phyloP scores from a whole-genome alignment of 1,140 invertebrate species.

The Samia ricini region DNA sequence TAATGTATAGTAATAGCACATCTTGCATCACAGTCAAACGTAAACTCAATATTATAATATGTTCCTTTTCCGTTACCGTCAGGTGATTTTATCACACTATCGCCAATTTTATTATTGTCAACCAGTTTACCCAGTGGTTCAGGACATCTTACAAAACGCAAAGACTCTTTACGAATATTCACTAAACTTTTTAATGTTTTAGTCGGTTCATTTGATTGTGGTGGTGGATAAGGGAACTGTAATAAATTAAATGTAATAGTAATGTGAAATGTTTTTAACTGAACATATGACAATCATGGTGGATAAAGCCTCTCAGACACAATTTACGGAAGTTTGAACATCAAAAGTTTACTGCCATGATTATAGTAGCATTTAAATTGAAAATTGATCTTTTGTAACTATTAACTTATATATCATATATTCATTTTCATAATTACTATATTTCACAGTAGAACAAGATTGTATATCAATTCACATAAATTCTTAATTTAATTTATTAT shows the following conservation, averaged over 20 bases:
- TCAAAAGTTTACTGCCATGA: too few relatives aligned
- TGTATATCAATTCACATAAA: too few relatives aligned
- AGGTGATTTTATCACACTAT: slow-evolving; percentile 49
- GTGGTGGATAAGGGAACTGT: slow-evolving; percentile 98
- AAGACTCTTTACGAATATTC: slow-evolving; percentile 97
- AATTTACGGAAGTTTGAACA: too few relatives aligned
- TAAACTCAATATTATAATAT: slow-evolving; percentile 97
- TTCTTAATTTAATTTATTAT: too few relatives aligned
- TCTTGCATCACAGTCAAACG: slow-evolving; percentile 96
- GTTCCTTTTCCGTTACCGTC: slow-evolving; percentile 79
- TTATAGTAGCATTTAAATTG: too few relatives aligned
- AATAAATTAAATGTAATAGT: slow-evolving; percentile 31
- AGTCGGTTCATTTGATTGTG: slow-evolving; percentile 96
- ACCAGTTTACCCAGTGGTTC: slow-evolving; percentile 71
- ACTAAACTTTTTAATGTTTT: slow-evolving; percentile 97
- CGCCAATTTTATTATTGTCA: slow-evolving; percentile 73
- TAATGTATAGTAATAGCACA: slow-evolving; percentile 97
- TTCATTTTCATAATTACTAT: too few relatives aligned
- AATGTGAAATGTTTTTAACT: not conserved
- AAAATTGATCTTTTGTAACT: too few relatives aligned
- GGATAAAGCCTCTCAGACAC: too few relatives aligned
- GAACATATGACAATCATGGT: too few relatives aligned
- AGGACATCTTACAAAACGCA: slow-evolving; percentile 89
- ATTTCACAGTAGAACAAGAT: too few relatives aligned
- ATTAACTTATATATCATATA: too few relatives aligned